These are phyloP conservation scores for Drosophila recens DNA, from an alignment of 2,888 invertebrate genomes.

Conservation along the genomic window DNA sequence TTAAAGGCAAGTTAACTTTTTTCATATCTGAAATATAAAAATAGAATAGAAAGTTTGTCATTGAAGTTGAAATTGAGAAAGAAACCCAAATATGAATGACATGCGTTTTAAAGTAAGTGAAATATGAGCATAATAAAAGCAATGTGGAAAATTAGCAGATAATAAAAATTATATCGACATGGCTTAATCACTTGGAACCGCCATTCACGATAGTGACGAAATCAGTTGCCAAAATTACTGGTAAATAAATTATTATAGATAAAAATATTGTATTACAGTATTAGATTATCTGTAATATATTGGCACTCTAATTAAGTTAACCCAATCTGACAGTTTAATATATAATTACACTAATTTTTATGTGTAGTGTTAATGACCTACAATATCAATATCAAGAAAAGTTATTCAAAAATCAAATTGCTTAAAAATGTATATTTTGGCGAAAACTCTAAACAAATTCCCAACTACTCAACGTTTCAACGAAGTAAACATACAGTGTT, in stretches of 20 bases:
- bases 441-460: no score
- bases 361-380: neutral
- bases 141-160: conserved; percentile 9
- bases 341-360: neutral
- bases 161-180: conserved; percentile 2
- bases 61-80: neutral
- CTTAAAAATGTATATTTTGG: neutral
- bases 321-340: neutral
- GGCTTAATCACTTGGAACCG: neutral
- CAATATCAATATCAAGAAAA: neutral
- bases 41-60: neutral
- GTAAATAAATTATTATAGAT: neutral
- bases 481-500: neutral
- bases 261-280: neutral
- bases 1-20: conserved; percentile 1
- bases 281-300: conserved; percentile 12
- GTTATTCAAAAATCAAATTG: neutral
- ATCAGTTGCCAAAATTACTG: no score
- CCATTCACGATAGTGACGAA: neutral
- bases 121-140: neutral
- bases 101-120: neutral
- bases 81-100: neutral
- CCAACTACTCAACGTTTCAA: no score
- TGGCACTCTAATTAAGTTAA: neutral
- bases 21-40: neutral